Conservation (phyloP, 2,888 invertebrate species). For the Eupithecia centaureata region DNA sequence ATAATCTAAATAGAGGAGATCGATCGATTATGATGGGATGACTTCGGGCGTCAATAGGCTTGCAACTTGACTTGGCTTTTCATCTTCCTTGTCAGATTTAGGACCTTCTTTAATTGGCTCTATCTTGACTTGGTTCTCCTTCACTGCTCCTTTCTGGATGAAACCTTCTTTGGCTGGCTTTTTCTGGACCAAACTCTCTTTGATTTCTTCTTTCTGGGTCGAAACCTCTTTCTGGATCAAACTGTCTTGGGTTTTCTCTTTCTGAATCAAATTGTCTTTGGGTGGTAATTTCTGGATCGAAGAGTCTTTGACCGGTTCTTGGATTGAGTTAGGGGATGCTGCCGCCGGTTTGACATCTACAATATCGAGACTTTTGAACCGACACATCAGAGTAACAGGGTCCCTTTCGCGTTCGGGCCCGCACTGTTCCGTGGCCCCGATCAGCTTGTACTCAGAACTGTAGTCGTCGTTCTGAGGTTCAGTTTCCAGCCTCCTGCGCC, state of each 20-base stretch:
- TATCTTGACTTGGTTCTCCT: background rate
- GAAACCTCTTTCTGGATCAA: conserved; percentile 13
- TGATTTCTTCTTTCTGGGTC: background rate
- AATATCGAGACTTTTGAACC: conserved; percentile 40
- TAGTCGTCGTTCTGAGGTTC: conserved; percentile 53
- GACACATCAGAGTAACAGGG: conserved; percentile 86
- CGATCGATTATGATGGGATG: conserved; percentile 62
- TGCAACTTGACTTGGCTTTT: conserved; percentile 16
- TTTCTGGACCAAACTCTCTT: conserved; percentile 6
- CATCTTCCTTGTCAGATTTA: background rate
- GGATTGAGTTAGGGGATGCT: conserved; percentile 18
- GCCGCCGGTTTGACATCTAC: conserved; percentile 17
- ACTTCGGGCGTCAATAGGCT: conserved; percentile 58
- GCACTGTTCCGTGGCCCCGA: conserved; percentile 89
- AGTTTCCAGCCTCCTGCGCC: conserved; percentile 58
- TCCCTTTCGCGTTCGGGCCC: conserved; percentile 89
- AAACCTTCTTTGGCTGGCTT: conserved; percentile 7
- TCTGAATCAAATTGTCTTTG: conserved; percentile 18
- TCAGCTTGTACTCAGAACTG: conserved; percentile 73
- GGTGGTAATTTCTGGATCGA: conserved; percentile 19
- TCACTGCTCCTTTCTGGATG: conserved; percentile 3
- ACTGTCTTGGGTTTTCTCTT: background rate
- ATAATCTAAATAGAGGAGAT: conserved; percentile 57
- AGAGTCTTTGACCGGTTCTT: conserved; percentile 11
- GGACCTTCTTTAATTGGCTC: background rate